Evolutionary conservation across 1,140 invertebrate genomes (phyloP), one percentile per base, ranked within the genome.

Genomic region (Penaeus vannamei): DNA sequence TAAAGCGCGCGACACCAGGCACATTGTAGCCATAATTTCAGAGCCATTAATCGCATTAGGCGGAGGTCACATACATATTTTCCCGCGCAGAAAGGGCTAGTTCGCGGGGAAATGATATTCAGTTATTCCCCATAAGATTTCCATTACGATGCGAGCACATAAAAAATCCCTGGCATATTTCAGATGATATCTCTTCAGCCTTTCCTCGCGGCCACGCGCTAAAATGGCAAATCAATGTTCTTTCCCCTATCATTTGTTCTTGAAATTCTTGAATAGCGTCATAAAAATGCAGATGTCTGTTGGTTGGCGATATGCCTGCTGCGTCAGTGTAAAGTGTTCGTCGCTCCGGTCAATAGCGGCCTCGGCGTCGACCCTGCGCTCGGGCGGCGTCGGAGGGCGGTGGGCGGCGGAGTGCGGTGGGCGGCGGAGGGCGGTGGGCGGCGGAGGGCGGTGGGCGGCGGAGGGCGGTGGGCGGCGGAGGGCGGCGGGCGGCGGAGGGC

Each of bases 11-110:
- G 85, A 87, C 85, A 79, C 42, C 77, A 81, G 46, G 42, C 85
- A 87, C 85, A 87, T 81, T 87, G 85, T 87, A 62, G n/a, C 85
- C 85, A 87, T 87, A 87, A 87, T 87, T 87, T 87, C 85, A 81
- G 76, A 87, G 77, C 85, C 85, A 87, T 87, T 87, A 87, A 87
- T 87, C 85, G 85, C 77, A 81, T 87, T 87, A 87, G 85, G 85
- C 59, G 76, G 76, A 81, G 85, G 85, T 86, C 85, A 86, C 69
- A 80, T 20, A 61, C 85, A 86, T 86, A 86, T 79, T 79, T 86
- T 59, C 85, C 46, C 17, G 61, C 60, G 19, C 77, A 64, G 81
- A 81, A 36, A 82, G 79, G 72, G 86, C 3, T 22, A 46, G 32
- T 46, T 69, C 32, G 59, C 59, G 86, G 36, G 77, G 61, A 82